Base-by-base conservation (phyloP, 1,140 invertebrate genomes). In the Cotesia glomerata region DNA sequence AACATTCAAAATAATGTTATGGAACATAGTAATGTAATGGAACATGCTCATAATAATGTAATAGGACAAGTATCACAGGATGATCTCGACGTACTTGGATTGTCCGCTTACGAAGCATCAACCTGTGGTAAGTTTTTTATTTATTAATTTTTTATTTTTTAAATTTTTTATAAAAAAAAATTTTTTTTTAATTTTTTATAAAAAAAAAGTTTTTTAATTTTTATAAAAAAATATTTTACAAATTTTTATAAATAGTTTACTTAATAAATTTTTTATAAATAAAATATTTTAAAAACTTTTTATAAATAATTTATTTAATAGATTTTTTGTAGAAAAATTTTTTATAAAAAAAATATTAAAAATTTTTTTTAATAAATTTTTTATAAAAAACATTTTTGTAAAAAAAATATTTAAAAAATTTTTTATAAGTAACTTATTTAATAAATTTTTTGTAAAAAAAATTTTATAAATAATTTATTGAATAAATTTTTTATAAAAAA, bases 11-110 rank as follows among this genome's bases (percentile, higher is more conserved):
- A 85, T 59, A 87, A 85, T 68, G 80, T 86, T 62, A 45, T 45
- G 7, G 39, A 45, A 45, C 39, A 45, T 11, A 45, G 39, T 45
- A 45, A 45, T 45, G 39, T 45, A 45, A 45, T 45, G 39, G 39
- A 45, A 45, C 39, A 45, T 45, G 39, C 39, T 45, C 39, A 45
- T 45, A 45, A 45, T 45, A 45, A 45, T 45, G 39, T 45, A 45
- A 76, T 85, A 66, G 86, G 86, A 80, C 87, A 88, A 80, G 85
- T 89, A 71, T 86, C 87, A 78, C 86, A 88, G 75, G 87, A 88
- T 52, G 92, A 93, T 82, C 88, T 93, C 71, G 92, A 94, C 79
- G 88, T 90, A 51, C 88, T 93, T 71, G 90, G 90, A 79, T 86
- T 93, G 75, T 89, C 87, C 11, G 39, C 39, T 75, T 93, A 91